Percentiles rank a stretch among this genome's conserved stretches.
These are phyloP conservation scores for Margarornis squamiger DNA, from an alignment of 2,797 vertebrate species.

Conservation along the genomic window DNA sequence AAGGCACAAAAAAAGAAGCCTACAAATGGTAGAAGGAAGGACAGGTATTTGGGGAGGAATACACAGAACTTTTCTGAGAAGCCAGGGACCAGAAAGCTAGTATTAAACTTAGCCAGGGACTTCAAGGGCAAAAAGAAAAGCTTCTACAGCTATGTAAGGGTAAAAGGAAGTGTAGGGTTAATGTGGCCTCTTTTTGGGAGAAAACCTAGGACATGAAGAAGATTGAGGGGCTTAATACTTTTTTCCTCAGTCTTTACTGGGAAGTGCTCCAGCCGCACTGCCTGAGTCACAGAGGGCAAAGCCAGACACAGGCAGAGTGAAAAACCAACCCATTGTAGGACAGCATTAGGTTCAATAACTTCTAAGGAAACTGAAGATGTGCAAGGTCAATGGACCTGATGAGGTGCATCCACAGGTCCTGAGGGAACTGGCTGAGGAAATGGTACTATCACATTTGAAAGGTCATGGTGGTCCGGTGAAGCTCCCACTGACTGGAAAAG, in stretches of 20 bases:
- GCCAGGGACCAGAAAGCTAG: background rate
- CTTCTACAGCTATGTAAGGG: background rate
- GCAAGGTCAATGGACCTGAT: background rate
- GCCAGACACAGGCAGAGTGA: background rate
- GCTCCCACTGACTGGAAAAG: background rate
- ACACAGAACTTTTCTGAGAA: background rate
- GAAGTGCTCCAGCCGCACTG: background rate
- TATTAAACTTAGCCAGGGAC: background rate
- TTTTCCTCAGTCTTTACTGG: background rate
- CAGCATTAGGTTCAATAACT: background rate
- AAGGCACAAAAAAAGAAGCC: background rate
- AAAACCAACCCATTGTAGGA: background rate
- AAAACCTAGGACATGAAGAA: background rate
- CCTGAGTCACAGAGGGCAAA: background rate
- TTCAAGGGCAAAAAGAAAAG: background rate
- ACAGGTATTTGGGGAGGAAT: background rate
- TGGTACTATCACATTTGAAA: background rate
- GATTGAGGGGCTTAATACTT: background rate
- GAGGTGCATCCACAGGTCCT: background rate
- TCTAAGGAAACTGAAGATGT: background rate
- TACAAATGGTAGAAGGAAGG: background rate
- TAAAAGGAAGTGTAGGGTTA: background rate
- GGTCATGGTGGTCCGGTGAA: fast-evolving
- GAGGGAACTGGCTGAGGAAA: background rate
- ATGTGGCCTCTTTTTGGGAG: background rate